These are phyloP conservation scores for Tryphoninae sp. DNA, from an alignment of 2,888 invertebrate genomes.

Conservation along the genomic window DNA sequence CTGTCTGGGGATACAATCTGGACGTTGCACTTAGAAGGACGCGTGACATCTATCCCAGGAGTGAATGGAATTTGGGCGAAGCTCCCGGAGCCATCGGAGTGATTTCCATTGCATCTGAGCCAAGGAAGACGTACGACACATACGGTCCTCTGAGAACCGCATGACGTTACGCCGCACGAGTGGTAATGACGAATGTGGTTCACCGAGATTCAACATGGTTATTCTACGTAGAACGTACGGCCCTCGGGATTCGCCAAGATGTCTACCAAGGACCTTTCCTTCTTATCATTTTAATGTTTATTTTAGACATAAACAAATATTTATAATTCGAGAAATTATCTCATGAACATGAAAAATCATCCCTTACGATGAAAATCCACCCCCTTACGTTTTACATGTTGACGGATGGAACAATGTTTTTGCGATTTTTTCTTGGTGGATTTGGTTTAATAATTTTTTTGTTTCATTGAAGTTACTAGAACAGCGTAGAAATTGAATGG, in stretches of 20 bases:
- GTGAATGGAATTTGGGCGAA: constrained; percentile 30
- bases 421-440: too few species aligned
- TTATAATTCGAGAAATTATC: too few species aligned
- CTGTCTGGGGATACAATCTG: constrained; percentile 28
- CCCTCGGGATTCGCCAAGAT: too few species aligned
- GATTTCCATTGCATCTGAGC: constrained; percentile 66
- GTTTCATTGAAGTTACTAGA: background rate
- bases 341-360: too few species aligned
- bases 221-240: too few species aligned
- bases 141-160: constrained; percentile 55
- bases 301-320: too few species aligned
- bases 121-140: constrained; percentile 71
- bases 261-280: too few species aligned
- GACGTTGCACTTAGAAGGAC: constrained; percentile 32
- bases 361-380: too few species aligned
- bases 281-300: too few species aligned
- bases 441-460: background rate
- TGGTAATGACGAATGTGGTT: constrained; percentile 69
- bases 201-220: constrained; percentile 45
- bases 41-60: constrained; percentile 39
- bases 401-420: too few species aligned
- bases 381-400: too few species aligned
- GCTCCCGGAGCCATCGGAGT: constrained; percentile 14
- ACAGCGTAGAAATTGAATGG: background rate
- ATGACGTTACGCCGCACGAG: constrained; percentile 59